Base-by-base conservation (phyloP, 2,797 vertebrate genomes). In the Aythya fuligula region DNA sequence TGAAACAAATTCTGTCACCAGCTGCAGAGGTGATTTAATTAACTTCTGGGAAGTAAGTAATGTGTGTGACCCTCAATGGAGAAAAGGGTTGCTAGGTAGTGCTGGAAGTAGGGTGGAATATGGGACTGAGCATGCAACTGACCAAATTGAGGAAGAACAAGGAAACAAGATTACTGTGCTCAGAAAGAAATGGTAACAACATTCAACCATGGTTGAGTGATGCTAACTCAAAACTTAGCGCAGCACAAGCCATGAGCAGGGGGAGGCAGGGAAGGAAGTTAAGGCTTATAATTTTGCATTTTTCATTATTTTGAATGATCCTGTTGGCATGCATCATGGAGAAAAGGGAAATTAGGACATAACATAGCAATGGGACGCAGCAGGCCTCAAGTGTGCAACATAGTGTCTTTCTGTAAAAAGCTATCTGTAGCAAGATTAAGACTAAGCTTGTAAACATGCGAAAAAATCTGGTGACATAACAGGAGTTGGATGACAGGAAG, bases 401-500 rank as follows among this genome's bases (percentile, higher is more conserved):
- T 4, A 36, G 11, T 32, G 60, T 27, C 7, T 62, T 80, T 34
- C 39, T 45, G 16, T 43, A 34, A 62, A 53, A 67, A 65, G 6
- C 9, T 27, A 12, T 21, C 45, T 34, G 24, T 49, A 20, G 34
- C 13, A 34, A 51, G 45, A 56, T 3, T 11, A 16, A 72, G 47
- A 38, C 13, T 34, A 27, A 41, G 11, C 58, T 80, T 69, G 38
- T 16, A 21, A 49, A 54, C 17, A 10, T 5, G 39, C 3, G 14
- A 17, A 28, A 36, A 66, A 61, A 27, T 7, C 27, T 27, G 30
- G 32, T 54, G 45, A 20, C 45, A 21, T 47, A 21, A 2, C 8
- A 20, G 7, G 6, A 38, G 22, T 39, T 32, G 16, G 4, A 32
- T 0, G 1, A 47, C 2, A 1, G 58, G 58, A 4, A 3, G 38